Percentiles rank a stretch among this genome's conserved stretches.
These are phyloP conservation scores for Columbina picui DNA, from an alignment of 2,113 vertebrate species.

Conservation along the genomic window DNA sequence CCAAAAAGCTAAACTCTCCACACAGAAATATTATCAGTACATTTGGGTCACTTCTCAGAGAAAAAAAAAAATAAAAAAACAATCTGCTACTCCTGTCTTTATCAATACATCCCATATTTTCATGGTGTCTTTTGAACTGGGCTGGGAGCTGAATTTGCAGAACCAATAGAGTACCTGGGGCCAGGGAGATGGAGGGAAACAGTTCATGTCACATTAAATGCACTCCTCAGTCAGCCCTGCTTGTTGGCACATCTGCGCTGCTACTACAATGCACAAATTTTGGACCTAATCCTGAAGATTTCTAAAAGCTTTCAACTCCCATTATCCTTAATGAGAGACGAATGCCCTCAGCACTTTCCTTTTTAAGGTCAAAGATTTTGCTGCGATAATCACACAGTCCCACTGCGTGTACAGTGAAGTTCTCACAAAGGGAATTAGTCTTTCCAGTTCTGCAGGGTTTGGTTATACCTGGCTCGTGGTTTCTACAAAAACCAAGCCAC, in stretches of 20 bases:
- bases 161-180: slow-evolving; percentile 71
- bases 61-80: not conserved
- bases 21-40: slow-evolving; percentile 30
- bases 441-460: not conserved
- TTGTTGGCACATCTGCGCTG: slow-evolving; percentile 24
- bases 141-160: slow-evolving; percentile 63
- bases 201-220: slow-evolving; percentile 71
- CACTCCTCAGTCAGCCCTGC: not conserved
- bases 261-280: slow-evolving; percentile 9
- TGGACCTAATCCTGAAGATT: slow-evolving; percentile 28
- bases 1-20: slow-evolving; percentile 25
- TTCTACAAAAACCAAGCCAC: not conserved
- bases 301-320: slow-evolving; percentile 57
- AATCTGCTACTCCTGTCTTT: slow-evolving; percentile 36
- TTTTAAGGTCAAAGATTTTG: slow-evolving; percentile 43
- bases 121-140: slow-evolving; percentile 70
- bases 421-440: not conserved
- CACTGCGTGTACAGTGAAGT: not conserved
- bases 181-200: slow-evolving; percentile 67
- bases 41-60: not conserved
- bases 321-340: not conserved
- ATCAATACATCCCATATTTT: slow-evolving; percentile 58
- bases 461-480: not conserved
- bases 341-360: slow-evolving; percentile 10
- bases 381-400: not conserved